Evolutionary conservation across 2,888 invertebrate genomes (phyloP).

Genomic region (Silvanus unidentatus): DNA sequence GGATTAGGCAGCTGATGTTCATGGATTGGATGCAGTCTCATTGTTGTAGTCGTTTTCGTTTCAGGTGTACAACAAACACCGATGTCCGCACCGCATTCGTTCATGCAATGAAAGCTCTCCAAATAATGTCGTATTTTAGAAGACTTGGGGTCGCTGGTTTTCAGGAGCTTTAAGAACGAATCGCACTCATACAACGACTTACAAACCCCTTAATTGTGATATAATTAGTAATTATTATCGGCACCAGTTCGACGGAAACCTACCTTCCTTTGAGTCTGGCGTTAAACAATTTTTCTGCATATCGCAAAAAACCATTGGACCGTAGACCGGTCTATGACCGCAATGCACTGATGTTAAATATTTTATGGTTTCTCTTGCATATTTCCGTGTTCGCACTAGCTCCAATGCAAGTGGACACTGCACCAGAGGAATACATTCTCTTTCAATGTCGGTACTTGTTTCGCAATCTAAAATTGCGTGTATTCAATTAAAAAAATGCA

Average conservation of each 20-base stretch:
- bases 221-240: too few relatives aligned
- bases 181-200: constrained; percentile 22
- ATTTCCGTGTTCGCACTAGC: too few relatives aligned
- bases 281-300: constrained; percentile 22
- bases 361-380: constrained; percentile 29
- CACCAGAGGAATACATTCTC: constrained; percentile 45
- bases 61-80: constrained; percentile 25
- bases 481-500: too few relatives aligned
- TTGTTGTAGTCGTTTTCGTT: background rate
- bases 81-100: constrained; percentile 5
- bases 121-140: constrained; percentile 16
- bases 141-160: too few relatives aligned
- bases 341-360: constrained; percentile 49
- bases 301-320: constrained; percentile 49
- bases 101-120: constrained; percentile 21
- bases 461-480: too few relatives aligned
- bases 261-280: constrained; percentile 26
- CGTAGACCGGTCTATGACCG: constrained; percentile 45
- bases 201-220: constrained; percentile 12
- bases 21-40: too few relatives aligned
- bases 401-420: constrained; percentile 45
- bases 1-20: constrained; percentile 13
- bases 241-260: constrained; percentile 3
- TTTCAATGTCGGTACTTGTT: constrained; percentile 12
- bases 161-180: constrained; percentile 10